Conservation (phyloP, 2,113 vertebrate species). For the Dunckerocampus dactyliophorus region DNA sequence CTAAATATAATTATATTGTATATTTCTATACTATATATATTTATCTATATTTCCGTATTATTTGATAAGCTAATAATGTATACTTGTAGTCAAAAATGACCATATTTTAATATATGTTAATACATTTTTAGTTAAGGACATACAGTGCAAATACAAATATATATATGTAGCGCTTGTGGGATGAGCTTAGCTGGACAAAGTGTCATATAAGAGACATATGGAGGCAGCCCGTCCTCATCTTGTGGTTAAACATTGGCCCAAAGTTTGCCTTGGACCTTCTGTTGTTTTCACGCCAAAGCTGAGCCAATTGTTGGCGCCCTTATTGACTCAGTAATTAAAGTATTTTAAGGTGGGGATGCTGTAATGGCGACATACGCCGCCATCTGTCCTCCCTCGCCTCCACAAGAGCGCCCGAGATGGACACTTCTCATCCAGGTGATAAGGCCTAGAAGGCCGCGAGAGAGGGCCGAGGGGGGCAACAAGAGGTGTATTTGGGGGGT, state of each 20-base stretch:
- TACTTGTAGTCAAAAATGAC: too few species aligned
- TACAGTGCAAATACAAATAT: too few species aligned
- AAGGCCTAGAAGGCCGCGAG: conserved; percentile 51
- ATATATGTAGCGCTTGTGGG: too few species aligned
- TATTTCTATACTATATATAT: too few species aligned
- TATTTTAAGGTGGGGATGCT: conserved; percentile 97
- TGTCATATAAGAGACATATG: conserved; percentile 52
- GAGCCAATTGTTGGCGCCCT: conserved; percentile 84
- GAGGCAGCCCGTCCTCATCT: conserved; percentile 71
- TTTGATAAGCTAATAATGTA: too few species aligned
- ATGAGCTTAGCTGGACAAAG: not conserved
- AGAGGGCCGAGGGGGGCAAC: too few species aligned
- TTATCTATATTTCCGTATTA: too few species aligned
- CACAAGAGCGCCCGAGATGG: conserved; percentile 57
- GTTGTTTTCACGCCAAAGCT: conserved; percentile 96
- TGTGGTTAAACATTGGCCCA: conserved; percentile 99
- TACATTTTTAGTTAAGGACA: too few species aligned
- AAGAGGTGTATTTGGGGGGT: too few species aligned
- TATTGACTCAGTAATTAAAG: conserved; percentile 99
- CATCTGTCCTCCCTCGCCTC: conserved; percentile 84
- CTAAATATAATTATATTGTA: too few species aligned
- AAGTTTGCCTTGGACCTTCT: conserved; percentile 94
- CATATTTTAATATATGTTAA: too few species aligned
- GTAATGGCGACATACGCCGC: conserved; percentile 93
- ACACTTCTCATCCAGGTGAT: conserved; percentile 68